These are phyloP conservation scores for Perca flavescens DNA, from an alignment of 2,113 vertebrate genomes.

Conservation along the genomic window DNA sequence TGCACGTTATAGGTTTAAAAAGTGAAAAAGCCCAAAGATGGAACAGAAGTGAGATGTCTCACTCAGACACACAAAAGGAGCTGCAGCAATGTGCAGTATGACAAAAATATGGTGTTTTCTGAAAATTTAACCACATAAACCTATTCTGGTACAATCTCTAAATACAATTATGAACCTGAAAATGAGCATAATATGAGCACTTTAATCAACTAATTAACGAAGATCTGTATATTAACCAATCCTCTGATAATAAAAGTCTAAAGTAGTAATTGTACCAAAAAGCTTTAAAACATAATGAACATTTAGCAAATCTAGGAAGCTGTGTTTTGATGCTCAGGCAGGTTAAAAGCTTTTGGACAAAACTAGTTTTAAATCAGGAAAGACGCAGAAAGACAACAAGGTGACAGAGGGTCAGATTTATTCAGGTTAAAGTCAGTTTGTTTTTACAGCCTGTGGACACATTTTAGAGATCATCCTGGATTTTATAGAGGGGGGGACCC, in stretches of 20 bases:
- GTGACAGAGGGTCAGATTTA: slow-evolving; percentile 31
- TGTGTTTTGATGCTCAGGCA: slow-evolving; percentile 7
- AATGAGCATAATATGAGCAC: too few relatives aligned
- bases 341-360: not conserved
- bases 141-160: too few relatives aligned
- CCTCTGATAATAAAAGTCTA: not conserved
- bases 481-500: slow-evolving; percentile 4
- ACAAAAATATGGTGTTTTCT: too few relatives aligned
- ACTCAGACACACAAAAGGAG: too few relatives aligned
- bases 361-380: slow-evolving; percentile 1
- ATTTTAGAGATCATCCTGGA: slow-evolving; percentile 9
- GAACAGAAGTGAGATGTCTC: too few relatives aligned
- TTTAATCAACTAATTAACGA: too few relatives aligned
- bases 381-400: not conserved
- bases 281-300: not conserved
- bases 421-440: slow-evolving; percentile 35
- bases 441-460: slow-evolving; percentile 6
- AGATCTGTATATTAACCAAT: not conserved
- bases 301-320: not conserved
- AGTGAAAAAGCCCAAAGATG: too few relatives aligned
- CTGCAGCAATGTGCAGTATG: too few relatives aligned
- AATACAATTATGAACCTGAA: too few relatives aligned
- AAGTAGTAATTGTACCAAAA: not conserved
- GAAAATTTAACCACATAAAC: too few relatives aligned
- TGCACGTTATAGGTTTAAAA: too few relatives aligned